Conservation (phyloP, 2,113 vertebrate species). For the Melanerpes formicivorus region DNA sequence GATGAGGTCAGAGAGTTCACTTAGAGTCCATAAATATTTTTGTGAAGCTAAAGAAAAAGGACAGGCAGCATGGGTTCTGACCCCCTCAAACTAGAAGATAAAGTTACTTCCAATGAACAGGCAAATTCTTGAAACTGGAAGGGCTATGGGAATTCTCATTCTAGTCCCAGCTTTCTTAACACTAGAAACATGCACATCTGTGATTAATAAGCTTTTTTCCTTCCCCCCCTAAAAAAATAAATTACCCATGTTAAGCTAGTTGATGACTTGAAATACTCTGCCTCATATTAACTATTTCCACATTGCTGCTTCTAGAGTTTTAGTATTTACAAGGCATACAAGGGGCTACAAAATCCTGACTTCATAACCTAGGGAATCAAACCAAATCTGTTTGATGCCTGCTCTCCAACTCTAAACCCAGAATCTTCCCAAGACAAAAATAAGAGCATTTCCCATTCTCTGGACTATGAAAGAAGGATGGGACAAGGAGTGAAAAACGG, state of each 20-base stretch:
- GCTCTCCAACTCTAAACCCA: background rate
- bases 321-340: background rate
- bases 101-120: constrained; percentile 6
- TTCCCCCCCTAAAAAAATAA: constrained; percentile 32
- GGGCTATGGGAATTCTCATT: constrained; percentile 46
- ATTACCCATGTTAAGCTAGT: constrained; percentile 55
- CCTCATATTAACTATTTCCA: constrained; percentile 59
- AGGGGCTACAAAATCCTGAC: background rate
- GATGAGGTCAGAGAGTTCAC: constrained; percentile 71
- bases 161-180: constrained; percentile 48
- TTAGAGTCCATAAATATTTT: constrained; percentile 53
- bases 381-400: background rate
- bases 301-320: background rate
- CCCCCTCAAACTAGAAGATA: constrained; percentile 24
- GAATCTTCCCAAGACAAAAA: background rate
- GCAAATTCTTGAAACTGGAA: background rate
- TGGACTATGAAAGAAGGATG: background rate
- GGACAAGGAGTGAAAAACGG: background rate
- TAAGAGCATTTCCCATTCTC: background rate
- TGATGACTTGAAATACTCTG: constrained; percentile 46
- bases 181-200: constrained; percentile 70
- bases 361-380: background rate
- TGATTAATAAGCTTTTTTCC: constrained; percentile 65
- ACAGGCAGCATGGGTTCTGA: constrained; percentile 14
- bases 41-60: constrained; percentile 11